These are phyloP conservation scores for Siniperca undulata DNA, from an alignment of 2,797 vertebrate genomes.

Conservation along the genomic window DNA sequence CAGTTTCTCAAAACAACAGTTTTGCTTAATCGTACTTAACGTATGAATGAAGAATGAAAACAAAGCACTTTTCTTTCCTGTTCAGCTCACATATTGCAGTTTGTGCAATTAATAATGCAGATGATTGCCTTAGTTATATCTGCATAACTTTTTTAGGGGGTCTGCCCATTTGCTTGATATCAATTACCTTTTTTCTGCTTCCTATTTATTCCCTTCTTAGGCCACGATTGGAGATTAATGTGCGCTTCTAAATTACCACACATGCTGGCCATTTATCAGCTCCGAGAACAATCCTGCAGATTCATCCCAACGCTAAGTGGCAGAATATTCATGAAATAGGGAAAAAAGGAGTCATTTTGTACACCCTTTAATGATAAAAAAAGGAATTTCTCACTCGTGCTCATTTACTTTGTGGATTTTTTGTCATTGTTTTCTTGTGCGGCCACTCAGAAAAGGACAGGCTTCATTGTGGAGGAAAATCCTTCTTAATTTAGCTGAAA, in stretches of 20 bases:
- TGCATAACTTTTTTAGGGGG: slow-evolving; percentile 66
- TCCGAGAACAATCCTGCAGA: slow-evolving; percentile 81
- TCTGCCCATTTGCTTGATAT: slow-evolving; percentile 79
- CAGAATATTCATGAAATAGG: slow-evolving; percentile 82
- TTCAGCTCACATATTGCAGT: slow-evolving; percentile 57
- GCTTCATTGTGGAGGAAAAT: slow-evolving; percentile 79
- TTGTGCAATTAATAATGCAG: slow-evolving; percentile 77
- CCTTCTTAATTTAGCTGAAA: slow-evolving; percentile 84
- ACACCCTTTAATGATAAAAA: slow-evolving; percentile 78
- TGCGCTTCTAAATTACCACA: slow-evolving; percentile 84
- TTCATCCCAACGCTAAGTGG: slow-evolving; percentile 81
- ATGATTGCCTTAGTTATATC: slow-evolving; percentile 72
- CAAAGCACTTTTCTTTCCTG: slow-evolving; percentile 69
- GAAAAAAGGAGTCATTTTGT: slow-evolving; percentile 74
- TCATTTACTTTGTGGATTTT: slow-evolving; percentile 76
- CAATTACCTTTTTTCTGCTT: slow-evolving; percentile 77
- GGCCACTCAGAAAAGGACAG: slow-evolving; percentile 74
- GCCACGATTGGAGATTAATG: slow-evolving; percentile 84
- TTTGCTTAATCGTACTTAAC: slow-evolving; percentile 66
- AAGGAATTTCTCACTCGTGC: slow-evolving; percentile 73
- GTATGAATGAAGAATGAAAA: slow-evolving; percentile 71
- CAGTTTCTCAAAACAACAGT: slow-evolving; percentile 65
- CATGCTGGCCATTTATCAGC: slow-evolving; percentile 85
- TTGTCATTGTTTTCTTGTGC: slow-evolving; percentile 73
- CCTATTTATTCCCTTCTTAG: slow-evolving; percentile 77